These are phyloP conservation scores for Lepidochrysops patricia DNA, from an alignment of 2,888 invertebrate species.

Conservation along the genomic window DNA sequence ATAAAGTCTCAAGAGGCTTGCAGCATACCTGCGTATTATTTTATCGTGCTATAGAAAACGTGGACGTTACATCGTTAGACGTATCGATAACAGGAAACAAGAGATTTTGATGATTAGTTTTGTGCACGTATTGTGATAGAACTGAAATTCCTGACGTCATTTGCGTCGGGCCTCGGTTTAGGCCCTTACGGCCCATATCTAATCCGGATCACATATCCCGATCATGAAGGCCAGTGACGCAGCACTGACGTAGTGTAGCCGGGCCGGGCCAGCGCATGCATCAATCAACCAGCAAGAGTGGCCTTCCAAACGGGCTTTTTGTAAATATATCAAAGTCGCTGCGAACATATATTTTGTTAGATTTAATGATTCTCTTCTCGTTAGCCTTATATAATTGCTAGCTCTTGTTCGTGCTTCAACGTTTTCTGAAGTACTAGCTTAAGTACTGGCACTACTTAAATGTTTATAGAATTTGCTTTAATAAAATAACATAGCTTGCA, in stretches of 20 bases:
- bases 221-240: conserved; percentile 21
- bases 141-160: conserved; percentile 1
- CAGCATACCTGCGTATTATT: too few relatives aligned
- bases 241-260: conserved; percentile 22
- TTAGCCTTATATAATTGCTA: background rate
- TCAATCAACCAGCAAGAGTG: conserved; percentile 29
- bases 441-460: too few relatives aligned
- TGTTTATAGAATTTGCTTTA: too few relatives aligned
- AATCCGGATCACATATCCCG: conserved; percentile 24
- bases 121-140: background rate
- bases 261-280: conserved; percentile 24
- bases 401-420: too few relatives aligned
- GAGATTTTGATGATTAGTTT: too few relatives aligned
- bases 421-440: too few relatives aligned
- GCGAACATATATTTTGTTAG: conserved; percentile 30
- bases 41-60: too few relatives aligned
- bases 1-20: too few relatives aligned
- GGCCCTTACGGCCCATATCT: conserved; percentile 29
- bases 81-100: too few relatives aligned
- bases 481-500: too few relatives aligned
- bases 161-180: conserved; percentile 24
- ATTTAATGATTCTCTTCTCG: background rate
- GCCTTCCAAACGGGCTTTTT: conserved; percentile 22
- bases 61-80: too few relatives aligned
- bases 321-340: conserved; percentile 22